Evolutionary conservation across 53 echinoderm and acorn worm genomes (phyloP).

Genomic region (Glandiceps talaboti): DNA sequence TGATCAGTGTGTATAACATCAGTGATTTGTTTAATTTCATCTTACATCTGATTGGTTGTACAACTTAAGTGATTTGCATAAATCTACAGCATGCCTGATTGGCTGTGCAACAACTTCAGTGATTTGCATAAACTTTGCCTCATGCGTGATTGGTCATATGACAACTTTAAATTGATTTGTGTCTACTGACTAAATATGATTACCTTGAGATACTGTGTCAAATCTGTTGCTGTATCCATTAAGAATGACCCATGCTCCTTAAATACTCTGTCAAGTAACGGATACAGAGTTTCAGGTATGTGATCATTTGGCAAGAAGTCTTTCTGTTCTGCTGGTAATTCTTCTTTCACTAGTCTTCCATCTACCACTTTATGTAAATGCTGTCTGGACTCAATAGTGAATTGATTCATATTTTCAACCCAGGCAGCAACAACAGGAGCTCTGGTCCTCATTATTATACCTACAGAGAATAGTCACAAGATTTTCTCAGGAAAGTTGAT

Average conservation of each 20-base stretch:
- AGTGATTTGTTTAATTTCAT: no score
- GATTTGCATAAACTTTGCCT: no score
- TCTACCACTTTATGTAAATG: background rate
- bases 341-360: background rate
- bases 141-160: no score
- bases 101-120: no score
- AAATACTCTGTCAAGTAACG: background rate
- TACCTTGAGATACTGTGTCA: slow-evolving; percentile 7
- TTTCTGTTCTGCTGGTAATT: background rate
- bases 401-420: slow-evolving; percentile 12
- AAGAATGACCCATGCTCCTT: background rate
- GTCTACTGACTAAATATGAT: no score
- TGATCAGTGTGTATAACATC: no score
- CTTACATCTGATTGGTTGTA: no score
- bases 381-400: background rate
- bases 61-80: no score
- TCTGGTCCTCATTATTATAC: background rate
- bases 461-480: no score
- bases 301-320: slow-evolving; percentile 6
- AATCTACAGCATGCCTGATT: no score
- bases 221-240: background rate
- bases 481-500: no score
- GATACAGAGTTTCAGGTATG: slow-evolving; percentile 6
- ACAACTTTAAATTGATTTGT: no score
- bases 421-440: slow-evolving; percentile 4